These are phyloP conservation scores for Syngnathus scovelli DNA, from an alignment of 2,113 vertebrate species.

Conservation along the genomic window DNA sequence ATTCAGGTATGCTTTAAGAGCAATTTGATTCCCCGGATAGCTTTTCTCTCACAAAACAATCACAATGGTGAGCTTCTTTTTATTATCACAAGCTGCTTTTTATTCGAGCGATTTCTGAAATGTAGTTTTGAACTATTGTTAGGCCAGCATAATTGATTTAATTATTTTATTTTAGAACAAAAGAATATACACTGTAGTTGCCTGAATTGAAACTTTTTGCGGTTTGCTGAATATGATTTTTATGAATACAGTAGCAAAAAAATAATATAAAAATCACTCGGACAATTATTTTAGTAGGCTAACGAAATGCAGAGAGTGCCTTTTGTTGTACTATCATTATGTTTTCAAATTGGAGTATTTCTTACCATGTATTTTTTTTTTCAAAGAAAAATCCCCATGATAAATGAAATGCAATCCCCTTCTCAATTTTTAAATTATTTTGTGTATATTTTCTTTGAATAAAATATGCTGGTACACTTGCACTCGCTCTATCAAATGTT, in stretches of 20 bases:
- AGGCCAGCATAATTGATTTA: background rate
- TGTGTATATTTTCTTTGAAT: background rate
- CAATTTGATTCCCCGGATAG: background rate
- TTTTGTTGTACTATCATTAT: background rate
- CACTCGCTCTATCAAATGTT: background rate
- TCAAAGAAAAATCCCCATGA: background rate
- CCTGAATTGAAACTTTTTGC: background rate
- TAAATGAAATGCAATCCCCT: background rate
- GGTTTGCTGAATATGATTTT: too few relatives aligned
- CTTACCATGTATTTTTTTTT: background rate
- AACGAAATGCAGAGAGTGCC: background rate
- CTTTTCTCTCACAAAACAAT: background rate
- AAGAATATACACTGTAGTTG: background rate
- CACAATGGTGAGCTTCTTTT: background rate
- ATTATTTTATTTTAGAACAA: background rate
- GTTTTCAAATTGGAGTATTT: background rate
- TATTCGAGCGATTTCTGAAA: background rate
- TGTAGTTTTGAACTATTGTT: background rate
- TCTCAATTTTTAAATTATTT: background rate
- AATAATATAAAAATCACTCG: background rate
- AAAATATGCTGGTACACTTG: background rate
- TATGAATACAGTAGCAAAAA: background rate
- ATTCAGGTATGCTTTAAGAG: background rate
- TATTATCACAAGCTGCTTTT: background rate
- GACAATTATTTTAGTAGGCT: background rate